Evolutionary conservation across 2,888 invertebrate genomes (phyloP), one percentile per base, ranked within the genome.

Genomic region (Hydriomena furcata): DNA sequence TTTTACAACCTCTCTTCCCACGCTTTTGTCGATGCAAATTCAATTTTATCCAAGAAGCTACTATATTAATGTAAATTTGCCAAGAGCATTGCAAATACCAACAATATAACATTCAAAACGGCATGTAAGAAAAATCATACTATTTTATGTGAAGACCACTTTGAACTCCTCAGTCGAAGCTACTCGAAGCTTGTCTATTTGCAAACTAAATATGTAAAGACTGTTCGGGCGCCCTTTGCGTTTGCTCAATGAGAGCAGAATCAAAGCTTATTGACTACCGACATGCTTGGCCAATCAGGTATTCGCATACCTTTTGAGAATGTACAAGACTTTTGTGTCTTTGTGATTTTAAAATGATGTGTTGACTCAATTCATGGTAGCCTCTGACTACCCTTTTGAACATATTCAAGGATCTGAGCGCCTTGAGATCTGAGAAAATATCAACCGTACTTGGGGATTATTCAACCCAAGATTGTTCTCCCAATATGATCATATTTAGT

Each of bases 261-360:
- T 55, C 57, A 55, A 51, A 51, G 51, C 49, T 49, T 60, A 55
- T 57, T 53, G 60, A 58, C 57, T 60, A 41, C 44, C 43, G 46
- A 36, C 48, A 44, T 43, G 49, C 36, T 28, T 50, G 41, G 41
- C 50, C 54, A 58, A 58, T 60, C 60, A 60, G 40, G 47, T 46
- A 46, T 31, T 25, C 12, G 12, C 35, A 36, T 30, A 23, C 52
- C 49, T 44, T 54, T 50, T 53, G 36, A 46, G 46, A 46, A 44
- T 46, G 34, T 48, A 42, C 31, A 25, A 44, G 3, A 30, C 13
- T 24, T 30, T 17, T 38, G 23, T n/a, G 7, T n/a, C 20, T 7
- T 10, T n/a, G 11, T 6, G 13, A 25, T 27, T 37, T 37, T 3
- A 17, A 17, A 17, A 3, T 17, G n/a, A n/a, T n/a, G n/a, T n/a